Conservation (phyloP, 2,888 invertebrate genomes). For the Oligia fasciuncula region DNA sequence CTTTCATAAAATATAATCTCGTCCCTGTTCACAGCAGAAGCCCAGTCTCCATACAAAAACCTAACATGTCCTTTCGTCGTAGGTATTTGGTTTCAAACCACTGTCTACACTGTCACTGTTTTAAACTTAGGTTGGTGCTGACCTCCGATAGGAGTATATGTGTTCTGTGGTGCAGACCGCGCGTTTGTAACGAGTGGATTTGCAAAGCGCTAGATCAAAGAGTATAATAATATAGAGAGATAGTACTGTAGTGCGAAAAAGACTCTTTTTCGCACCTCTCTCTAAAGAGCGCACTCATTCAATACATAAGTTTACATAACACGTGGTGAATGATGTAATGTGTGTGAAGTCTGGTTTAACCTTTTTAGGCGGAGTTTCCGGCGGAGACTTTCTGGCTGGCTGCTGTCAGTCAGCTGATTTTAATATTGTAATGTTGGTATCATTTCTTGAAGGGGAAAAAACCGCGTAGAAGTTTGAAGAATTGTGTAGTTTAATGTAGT, state of each 20-base stretch:
- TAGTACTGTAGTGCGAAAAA: not conserved
- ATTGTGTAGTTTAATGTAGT: slow-evolving; percentile 65
- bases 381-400: slow-evolving; percentile 15
- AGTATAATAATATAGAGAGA: too few species aligned
- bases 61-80: too few species aligned
- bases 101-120: too few species aligned
- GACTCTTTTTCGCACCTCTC: too few species aligned
- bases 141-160: too few species aligned
- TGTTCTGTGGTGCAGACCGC: not conserved
- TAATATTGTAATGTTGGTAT: slow-evolving; percentile 79
- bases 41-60: too few species aligned
- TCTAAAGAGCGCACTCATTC: not conserved
- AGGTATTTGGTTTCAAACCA: too few species aligned
- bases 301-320: not conserved
- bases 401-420: slow-evolving; percentile 85
- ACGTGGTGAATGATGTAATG: too few species aligned
- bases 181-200: not conserved
- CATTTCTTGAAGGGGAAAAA: slow-evolving; percentile 68
- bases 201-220: too few species aligned
- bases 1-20: too few species aligned
- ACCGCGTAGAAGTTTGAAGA: slow-evolving; percentile 77
- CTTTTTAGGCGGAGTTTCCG: slow-evolving; percentile 14
- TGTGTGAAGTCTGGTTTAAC: not conserved
- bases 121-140: too few species aligned
- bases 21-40: too few species aligned